phyloP scores from a whole-genome alignment of 2,113 vertebrate species.

The Lophotis ruficrista region DNA sequence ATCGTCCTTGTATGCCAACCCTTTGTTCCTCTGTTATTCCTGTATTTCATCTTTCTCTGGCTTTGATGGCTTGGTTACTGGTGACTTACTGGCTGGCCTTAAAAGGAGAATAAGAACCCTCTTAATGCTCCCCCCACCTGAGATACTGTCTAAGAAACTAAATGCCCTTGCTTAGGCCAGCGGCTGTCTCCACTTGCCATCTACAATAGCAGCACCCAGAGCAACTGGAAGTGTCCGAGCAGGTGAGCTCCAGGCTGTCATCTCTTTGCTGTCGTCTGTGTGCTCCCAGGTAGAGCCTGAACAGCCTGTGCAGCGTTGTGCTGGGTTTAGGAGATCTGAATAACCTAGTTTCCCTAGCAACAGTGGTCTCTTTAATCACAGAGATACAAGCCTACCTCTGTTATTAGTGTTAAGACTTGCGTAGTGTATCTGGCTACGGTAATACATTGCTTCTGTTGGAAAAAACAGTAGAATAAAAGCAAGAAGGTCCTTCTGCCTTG shows the following conservation, averaged over 20 bases:
- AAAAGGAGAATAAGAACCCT: not conserved
- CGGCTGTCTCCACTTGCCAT: not conserved
- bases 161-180: not conserved
- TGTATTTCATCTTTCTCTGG: not conserved
- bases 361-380: slow-evolving; percentile 16
- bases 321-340: not conserved
- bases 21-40: not conserved
- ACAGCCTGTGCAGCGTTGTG: not conserved
- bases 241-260: not conserved
- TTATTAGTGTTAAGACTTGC: not conserved
- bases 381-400: not conserved
- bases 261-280: not conserved
- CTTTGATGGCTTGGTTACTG: not conserved
- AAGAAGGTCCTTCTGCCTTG: not conserved
- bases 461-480: not conserved
- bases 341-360: slow-evolving; percentile 52
- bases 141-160: not conserved
- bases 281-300: slow-evolving; percentile 1
- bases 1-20: not conserved
- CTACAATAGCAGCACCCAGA: not conserved
- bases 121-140: not conserved
- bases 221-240: not conserved
- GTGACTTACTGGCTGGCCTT: not conserved
- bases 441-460: not conserved
- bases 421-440: not conserved